Evolutionary conservation across 2,888 invertebrate species (phyloP), one percentile per base, ranked within the genome.

Genomic region (Conus canariensis): DNA sequence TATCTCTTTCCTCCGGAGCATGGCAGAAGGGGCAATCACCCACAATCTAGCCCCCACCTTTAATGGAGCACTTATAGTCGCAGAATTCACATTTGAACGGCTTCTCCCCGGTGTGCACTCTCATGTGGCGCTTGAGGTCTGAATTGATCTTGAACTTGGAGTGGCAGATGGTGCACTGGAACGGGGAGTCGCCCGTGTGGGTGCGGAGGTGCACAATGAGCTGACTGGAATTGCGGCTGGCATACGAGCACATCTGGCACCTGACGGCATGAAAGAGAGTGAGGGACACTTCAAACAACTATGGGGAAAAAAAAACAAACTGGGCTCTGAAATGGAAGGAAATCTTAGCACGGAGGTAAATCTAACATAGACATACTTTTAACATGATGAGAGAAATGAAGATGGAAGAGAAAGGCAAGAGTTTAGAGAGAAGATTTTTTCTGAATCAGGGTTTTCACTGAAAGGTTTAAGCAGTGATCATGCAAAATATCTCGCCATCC

Each of bases 181-280:
- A 92, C 10, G 92, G 92, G 8, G 91, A 89, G 64, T 92, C 92
- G 3, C 92, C 92, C 2, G 92, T 92, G 88, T 92, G 92, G 0
- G 92, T 91, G 59, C 92, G 90, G 9, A 92, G 88, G 77, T 92
- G 92, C 16, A 92, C 92, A 93, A 96, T 96, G 70, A 97, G 95
- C 94, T 97, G 97, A 85, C 96, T 96, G 30, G 96, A 95, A 90
- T 96, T 96, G 77, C 96, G 95, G 85, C 96, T 96, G 88, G 96
- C 95, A 92, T 97, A 97, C 6, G 96, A 94, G 93, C 97, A 97
- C 10, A 97, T 95, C 94, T 97, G 97, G 92, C 97, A 97, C 92
- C 97, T 97, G 93, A 7, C 93, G 10, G 60, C 16, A 64, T n/a
- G 25, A n/a, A 74, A 22, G 22, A 70, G 56, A 87, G 58, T 9